phyloP scores from a whole-genome alignment of 1,140 invertebrate genomes.

The Saxidomus purpurata region DNA sequence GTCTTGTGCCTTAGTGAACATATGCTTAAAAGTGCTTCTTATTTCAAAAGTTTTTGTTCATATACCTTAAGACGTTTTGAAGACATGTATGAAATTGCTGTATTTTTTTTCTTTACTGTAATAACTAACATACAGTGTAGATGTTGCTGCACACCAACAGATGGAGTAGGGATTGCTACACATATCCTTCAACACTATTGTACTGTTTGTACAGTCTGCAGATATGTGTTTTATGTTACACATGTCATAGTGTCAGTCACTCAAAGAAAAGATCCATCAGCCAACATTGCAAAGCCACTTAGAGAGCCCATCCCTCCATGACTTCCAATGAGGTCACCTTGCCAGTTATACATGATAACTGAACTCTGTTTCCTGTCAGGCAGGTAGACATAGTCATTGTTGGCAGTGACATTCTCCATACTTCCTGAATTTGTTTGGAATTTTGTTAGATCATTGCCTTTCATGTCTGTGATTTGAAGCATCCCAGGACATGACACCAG shows the following conservation, averaged over 20 bases:
- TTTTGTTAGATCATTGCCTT: not conserved
- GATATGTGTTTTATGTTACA: not conserved
- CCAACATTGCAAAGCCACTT: not conserved
- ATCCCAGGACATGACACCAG: not conserved
- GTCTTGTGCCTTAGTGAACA: no score
- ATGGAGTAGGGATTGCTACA: not conserved
- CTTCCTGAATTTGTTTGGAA: not conserved
- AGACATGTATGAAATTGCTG: no score
- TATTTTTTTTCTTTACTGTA: no score
- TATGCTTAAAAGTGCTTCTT: no score
- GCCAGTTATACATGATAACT: not conserved
- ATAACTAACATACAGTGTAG: not conserved
- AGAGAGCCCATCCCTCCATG: not conserved
- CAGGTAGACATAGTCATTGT: not conserved
- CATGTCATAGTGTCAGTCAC: not conserved
- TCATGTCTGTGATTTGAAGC: not conserved
- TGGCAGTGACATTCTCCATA: not conserved
- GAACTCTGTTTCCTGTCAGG: not conserved
- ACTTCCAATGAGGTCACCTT: not conserved
- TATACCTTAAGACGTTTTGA: not conserved
- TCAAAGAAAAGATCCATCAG: not conserved
- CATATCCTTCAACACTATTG: not conserved
- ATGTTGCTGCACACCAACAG: not conserved
- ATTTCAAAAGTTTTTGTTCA: no score
- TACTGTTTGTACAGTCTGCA: not conserved